Evolutionary conservation across 2,888 invertebrate species (phyloP).

Genomic region (Drosophila paucipuncta): DNA sequence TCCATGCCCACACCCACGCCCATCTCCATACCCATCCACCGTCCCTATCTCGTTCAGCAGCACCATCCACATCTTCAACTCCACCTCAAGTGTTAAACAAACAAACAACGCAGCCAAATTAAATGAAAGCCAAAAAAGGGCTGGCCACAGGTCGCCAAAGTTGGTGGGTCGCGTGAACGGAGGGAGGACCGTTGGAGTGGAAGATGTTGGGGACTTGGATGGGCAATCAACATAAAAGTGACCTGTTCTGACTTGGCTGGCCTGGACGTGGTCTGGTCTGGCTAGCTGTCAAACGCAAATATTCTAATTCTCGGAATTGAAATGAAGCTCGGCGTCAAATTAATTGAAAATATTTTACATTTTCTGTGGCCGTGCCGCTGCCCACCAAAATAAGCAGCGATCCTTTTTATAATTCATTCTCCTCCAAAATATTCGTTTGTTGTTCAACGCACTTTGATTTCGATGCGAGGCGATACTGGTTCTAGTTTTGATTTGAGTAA

Average conservation of each 20-base stretch:
- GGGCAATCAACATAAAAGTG: conserved; percentile 60
- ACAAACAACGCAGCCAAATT: conserved; percentile 72
- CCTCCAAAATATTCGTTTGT: conserved; percentile 51
- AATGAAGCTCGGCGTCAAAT: conserved; percentile 64
- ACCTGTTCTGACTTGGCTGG: conserved; percentile 16
- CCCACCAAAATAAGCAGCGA: conserved; percentile 49
- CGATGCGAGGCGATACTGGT: conserved; percentile 13
- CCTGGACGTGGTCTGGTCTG: conserved; percentile 1
- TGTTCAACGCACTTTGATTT: conserved; percentile 50
- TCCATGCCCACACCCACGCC: not conserved
- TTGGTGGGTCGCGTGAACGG: conserved; percentile 3
- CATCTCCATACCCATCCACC: not conserved
- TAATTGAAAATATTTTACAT: conserved; percentile 78
- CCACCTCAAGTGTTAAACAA: conserved; percentile 69
- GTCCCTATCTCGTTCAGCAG: not conserved
- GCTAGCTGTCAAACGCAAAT: conserved; percentile 60
- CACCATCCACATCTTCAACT: conserved; percentile 6
- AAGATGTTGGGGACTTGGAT: conserved; percentile 46
- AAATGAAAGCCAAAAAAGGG: conserved; percentile 67
- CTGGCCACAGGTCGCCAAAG: conserved; percentile 36
- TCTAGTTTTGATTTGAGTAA: conserved; percentile 38
- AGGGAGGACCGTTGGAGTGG: conserved; percentile 32
- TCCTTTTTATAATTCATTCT: conserved; percentile 28
- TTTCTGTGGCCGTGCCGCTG: conserved; percentile 46
- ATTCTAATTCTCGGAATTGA: conserved; percentile 70